Percentiles rank a stretch among this genome's conserved stretches.
Conservation (phyloP, 2,888 invertebrate genomes). For the Melitaea athalia region DNA sequence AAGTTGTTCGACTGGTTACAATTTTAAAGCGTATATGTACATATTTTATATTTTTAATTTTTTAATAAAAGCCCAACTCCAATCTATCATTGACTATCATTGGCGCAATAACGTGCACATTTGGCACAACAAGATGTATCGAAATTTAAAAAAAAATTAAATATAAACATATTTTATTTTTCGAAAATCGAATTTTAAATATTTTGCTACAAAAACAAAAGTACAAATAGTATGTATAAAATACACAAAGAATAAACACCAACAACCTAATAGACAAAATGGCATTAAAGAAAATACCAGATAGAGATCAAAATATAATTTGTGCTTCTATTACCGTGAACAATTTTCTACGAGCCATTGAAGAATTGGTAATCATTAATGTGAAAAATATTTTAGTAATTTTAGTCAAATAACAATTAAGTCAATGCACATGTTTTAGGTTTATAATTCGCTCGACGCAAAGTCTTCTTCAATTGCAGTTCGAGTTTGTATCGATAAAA, state of each 20-base stretch:
- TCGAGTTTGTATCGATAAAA: constrained; percentile 82
- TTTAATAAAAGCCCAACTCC: too few species aligned
- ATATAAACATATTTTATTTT: too few species aligned
- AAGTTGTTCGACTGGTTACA: too few species aligned
- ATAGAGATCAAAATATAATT: constrained; percentile 76
- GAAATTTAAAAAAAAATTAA: too few species aligned
- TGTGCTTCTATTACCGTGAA: constrained; percentile 82
- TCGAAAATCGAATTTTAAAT: too few species aligned
- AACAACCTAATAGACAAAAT: constrained; percentile 43
- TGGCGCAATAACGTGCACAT: too few species aligned
- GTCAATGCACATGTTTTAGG: constrained; percentile 60
- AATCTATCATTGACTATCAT: too few species aligned
- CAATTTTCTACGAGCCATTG: constrained; percentile 81
- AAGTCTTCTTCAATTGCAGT: constrained; percentile 86
- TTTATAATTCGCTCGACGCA: constrained; percentile 87
- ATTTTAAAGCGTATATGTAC: too few species aligned
- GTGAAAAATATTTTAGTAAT: neutral
- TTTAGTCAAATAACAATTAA: neutral
- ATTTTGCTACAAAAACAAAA: neutral
- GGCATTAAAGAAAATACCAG: constrained; percentile 59
- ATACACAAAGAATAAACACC: neutral
- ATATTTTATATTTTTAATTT: too few species aligned
- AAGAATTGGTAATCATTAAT: constrained; percentile 81
- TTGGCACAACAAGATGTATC: too few species aligned
- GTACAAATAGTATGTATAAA: neutral